Base-by-base conservation (phyloP, 1,140 invertebrate genomes). In the Apis laboriosa region DNA sequence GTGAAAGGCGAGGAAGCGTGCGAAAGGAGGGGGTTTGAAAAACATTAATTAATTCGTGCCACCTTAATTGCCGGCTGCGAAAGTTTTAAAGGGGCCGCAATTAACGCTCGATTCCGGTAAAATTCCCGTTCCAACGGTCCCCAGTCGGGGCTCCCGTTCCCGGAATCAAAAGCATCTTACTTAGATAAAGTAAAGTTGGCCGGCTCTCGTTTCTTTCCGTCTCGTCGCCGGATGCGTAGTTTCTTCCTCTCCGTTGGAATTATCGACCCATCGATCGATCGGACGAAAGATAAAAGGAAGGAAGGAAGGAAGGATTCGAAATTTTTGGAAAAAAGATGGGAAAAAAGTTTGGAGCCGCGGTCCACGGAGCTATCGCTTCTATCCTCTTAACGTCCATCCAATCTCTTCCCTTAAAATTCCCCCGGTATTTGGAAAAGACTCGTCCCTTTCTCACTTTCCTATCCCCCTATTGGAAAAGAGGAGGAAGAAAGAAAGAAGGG, bases 31-130 rank as follows among this genome's bases (percentile, higher is more conserved):
- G 7, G 34, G 34, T 43, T 13, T 83, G 49, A 79, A 80, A 84
- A 84, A 86, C 85, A 87, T 80, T 86, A 87, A 87, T 86, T 87
- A 86, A 86, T 87, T 87, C 81, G 81, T 80, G 61, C 72, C 67
- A 34, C 67, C 66, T 80, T 87, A 77, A 84, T 87, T 86, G 81
- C 85, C 84, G 63, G 56, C 81, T 58, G 75, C 15, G 68, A 81
- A 63, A 77, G 75, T 84, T 86, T 87, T 77, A 86, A 87, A 86
- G 84, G 81, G 73, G 85, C 81, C 66, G 86, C 85, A 86, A 87
- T 87, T 87, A 75, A 86, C 85, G 86, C 66, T 66, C 85, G 77
- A 86, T 84, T 80, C 68, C 86, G 74, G 79, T 77, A 77, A 72
- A 84, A 87, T 87, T 71, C 66, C 56, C 81, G 74, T 83, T 77